Evolutionary conservation across 2,113 vertebrate species (phyloP).

Genomic region (Sinocyclocheilus rhinocerous): DNA sequence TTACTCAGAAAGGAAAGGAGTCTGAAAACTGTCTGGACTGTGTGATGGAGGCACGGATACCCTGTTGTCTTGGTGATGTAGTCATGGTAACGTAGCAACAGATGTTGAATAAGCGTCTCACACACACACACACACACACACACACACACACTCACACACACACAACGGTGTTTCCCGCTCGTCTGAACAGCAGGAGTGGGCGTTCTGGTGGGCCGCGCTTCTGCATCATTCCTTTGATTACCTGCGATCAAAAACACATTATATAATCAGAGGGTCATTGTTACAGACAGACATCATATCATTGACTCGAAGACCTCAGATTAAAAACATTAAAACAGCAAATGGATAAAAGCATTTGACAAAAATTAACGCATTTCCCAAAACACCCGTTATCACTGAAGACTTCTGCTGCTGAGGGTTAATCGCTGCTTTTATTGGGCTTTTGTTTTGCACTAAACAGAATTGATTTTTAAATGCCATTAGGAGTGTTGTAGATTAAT

Average conservation of each 20-base stretch:
- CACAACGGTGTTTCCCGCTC: conserved; percentile 68
- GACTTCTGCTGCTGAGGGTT: not conserved
- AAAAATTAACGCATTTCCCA: not conserved
- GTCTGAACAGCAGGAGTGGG: conserved; percentile 70
- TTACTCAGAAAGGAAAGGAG: conserved; percentile 50
- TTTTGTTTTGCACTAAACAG: not conserved
- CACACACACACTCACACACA: not conserved
- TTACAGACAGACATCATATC: conserved; percentile 48
- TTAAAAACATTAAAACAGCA: conserved; percentile 33
- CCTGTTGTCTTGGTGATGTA: conserved; percentile 74
- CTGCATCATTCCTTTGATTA: conserved; percentile 61
- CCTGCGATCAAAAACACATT: conserved; percentile 56
- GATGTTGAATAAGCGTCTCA: conserved; percentile 71
- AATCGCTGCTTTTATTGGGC: not conserved
- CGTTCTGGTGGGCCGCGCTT: conserved; percentile 59
- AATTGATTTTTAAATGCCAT: conserved; percentile 15
- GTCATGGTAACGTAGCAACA: conserved; percentile 68
- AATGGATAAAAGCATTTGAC: not conserved
- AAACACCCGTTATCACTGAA: not conserved
- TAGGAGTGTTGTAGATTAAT: not conserved
- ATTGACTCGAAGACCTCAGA: conserved; percentile 38
- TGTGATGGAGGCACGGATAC: conserved; percentile 56
- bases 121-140: not conserved
- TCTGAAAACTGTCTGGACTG: conserved; percentile 49
- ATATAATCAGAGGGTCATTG: conserved; percentile 47